Conservation (phyloP, 2,113 vertebrate species). For the Leucosticte australis region DNA sequence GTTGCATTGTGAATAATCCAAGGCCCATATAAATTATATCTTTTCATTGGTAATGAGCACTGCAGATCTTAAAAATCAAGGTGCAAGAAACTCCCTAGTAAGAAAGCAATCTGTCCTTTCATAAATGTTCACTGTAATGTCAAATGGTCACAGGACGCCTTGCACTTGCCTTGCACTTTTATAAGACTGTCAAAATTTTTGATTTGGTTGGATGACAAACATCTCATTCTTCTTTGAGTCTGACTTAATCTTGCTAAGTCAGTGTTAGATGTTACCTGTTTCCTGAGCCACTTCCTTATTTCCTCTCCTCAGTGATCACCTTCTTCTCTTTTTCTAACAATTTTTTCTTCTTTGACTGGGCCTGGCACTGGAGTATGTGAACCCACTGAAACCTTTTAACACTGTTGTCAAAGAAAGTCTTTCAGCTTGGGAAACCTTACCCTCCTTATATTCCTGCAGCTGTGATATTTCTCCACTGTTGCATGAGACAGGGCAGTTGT, state of each 20-base stretch:
- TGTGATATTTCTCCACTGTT: neutral
- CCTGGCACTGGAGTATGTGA: neutral
- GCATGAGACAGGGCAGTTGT: neutral
- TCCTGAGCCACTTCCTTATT: neutral
- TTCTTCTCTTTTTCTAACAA: neutral
- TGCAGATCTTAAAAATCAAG: neutral
- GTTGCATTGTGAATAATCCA: neutral
- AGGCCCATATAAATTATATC: neutral
- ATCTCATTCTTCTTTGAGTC: neutral
- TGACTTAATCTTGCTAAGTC: neutral
- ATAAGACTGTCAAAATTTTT: neutral
- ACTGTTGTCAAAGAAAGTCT: neutral
- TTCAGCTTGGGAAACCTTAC: neutral
- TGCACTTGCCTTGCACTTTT: neutral
- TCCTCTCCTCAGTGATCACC: neutral
- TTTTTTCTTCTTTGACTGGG: neutral
- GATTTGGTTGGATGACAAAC: neutral
- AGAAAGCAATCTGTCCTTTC: neutral
- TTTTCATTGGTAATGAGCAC: neutral
- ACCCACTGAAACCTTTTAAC: constrained; percentile 4
- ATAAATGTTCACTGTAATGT: neutral
- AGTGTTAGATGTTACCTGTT: neutral
- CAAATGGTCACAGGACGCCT: neutral
- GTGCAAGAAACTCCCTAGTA: neutral
- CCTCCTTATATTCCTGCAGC: neutral